Conservation (phyloP, 2,888 invertebrate genomes). For the Drosophila recens region DNA sequence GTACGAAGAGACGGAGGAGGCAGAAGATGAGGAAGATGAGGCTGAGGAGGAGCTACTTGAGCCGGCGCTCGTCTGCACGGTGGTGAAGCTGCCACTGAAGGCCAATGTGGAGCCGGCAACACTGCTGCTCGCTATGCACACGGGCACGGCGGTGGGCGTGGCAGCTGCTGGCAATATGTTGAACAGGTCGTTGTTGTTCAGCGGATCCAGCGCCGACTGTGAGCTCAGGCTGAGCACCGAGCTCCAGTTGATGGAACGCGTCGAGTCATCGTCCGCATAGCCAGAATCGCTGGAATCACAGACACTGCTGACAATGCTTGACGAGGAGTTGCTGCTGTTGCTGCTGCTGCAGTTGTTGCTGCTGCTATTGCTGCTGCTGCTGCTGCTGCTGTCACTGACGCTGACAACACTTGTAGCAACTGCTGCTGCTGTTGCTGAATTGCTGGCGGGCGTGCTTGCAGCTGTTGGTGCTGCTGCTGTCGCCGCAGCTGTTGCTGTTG, state of each 20-base stretch:
- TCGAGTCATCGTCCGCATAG: constrained; percentile 91
- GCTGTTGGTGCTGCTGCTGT: constrained; percentile 38
- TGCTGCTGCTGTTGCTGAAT: constrained; percentile 21
- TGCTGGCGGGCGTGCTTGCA: constrained; percentile 35
- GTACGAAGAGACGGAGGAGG: constrained; percentile 38
- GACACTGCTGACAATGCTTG: constrained; percentile 50
- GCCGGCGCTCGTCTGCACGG: constrained; percentile 70
- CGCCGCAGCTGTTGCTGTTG: neutral
- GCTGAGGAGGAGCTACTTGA: constrained; percentile 38
- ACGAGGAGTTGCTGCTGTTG: constrained; percentile 41
- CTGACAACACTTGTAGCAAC: constrained; percentile 31
- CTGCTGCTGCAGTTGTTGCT: constrained; percentile 13
- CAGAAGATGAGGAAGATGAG: constrained; percentile 30
- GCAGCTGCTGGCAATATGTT: constrained; percentile 82
- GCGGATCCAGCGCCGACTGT: constrained; percentile 93
- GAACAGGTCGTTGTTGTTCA: constrained; percentile 92
- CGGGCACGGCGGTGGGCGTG: constrained; percentile 81
- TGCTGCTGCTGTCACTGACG: constrained; percentile 17
- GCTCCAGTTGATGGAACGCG: constrained; percentile 95
- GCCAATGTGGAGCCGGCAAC: constrained; percentile 70
- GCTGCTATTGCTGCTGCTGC: constrained; percentile 8
- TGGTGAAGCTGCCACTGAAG: constrained; percentile 82
- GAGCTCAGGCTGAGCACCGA: constrained; percentile 94
- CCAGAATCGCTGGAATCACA: constrained; percentile 89
- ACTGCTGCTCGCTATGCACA: constrained; percentile 54